Evolutionary conservation across 1,140 invertebrate species (phyloP).

Genomic region (Drosophila pseudoananassae): DNA sequence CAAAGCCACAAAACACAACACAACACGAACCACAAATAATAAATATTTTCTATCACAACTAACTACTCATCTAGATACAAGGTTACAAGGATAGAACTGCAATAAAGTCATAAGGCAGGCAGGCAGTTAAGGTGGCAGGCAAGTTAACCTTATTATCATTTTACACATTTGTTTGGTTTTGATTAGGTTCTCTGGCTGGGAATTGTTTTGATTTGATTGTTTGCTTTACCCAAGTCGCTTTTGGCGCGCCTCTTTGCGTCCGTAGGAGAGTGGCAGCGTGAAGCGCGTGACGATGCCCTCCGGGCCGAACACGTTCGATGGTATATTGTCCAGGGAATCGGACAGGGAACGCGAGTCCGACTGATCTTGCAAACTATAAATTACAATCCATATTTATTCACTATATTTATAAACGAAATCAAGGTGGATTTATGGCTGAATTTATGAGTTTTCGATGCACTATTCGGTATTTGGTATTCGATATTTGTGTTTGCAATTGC

Average conservation of each 20-base stretch:
- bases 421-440: slow-evolving; percentile 8
- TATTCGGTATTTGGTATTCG: slow-evolving; percentile 24
- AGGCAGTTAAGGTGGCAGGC: background rate
- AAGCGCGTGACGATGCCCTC: slow-evolving; percentile 85
- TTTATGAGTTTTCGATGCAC: slow-evolving; percentile 21
- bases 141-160: slow-evolving; percentile 2
- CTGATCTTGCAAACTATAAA: slow-evolving; percentile 84
- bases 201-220: slow-evolving; percentile 32
- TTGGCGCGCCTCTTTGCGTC: slow-evolving; percentile 87
- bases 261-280: slow-evolving; percentile 87
- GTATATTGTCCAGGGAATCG: slow-evolving; percentile 84
- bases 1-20: slow-evolving; percentile 36
- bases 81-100: background rate
- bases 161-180: slow-evolving; percentile 9
- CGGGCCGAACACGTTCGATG: slow-evolving; percentile 84
- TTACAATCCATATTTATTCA: slow-evolving; percentile 63
- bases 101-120: background rate
- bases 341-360: slow-evolving; percentile 84
- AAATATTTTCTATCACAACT: slow-evolving; percentile 6
- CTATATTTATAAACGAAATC: slow-evolving; percentile 24
- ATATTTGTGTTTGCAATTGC: slow-evolving; percentile 27
- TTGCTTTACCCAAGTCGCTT: slow-evolving; percentile 86
- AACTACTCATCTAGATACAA: background rate
- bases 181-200: slow-evolving; percentile 14
- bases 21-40: slow-evolving; percentile 10